Evolutionary conservation across 2,113 vertebrate species (phyloP), one percentile per base, ranked within the genome.

Genomic region (Gila orcuttii): DNA sequence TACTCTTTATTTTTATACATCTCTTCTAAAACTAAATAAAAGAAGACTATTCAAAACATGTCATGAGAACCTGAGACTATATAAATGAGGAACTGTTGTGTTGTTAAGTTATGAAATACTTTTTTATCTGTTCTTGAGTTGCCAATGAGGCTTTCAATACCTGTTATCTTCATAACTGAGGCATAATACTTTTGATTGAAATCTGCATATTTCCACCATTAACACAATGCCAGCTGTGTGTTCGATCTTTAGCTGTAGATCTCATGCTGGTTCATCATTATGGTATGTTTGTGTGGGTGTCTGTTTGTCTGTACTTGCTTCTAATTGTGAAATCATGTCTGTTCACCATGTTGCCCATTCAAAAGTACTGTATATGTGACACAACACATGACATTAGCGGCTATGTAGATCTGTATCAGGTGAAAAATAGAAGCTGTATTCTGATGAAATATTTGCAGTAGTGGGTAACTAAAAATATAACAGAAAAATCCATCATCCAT

Each of bases 251-350:
- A 17, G 7, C 21, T 77, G 50, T 77, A 52, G 45, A 52, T 19
- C 28, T 12, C 47, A 21, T 77, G 17, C 25, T 2, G 2, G 25
- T n/a, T 75, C 42, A 77, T 55, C 25, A 23, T 68, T 6, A 7
- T 66, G 79, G 23, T 52, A 68, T 47, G 19, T 10, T 12, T 52
- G 19, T 69, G 62, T 82, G 45, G 80, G 45, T 69, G 62, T 47
- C n/a, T 31, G 1, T 59, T 33, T 59, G 76, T 33, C 52, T 36
- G n/a, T 81, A 47, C 23, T 66, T 25, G 36, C 23, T 80, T 39
- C 21, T 80, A 28, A 64, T 80, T 45, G 36, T n/a, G 23, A 80
- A 45, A 80, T 42, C 78, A 60, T 62, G 23, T 64, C n/a, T 82
- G 17, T 50, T 82, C 79, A 82, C 6, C 21, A 23, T 8, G 17